Evolutionary conservation across 2,113 vertebrate genomes (phyloP).

Genomic region (Ibidorhyncha struthersii): DNA sequence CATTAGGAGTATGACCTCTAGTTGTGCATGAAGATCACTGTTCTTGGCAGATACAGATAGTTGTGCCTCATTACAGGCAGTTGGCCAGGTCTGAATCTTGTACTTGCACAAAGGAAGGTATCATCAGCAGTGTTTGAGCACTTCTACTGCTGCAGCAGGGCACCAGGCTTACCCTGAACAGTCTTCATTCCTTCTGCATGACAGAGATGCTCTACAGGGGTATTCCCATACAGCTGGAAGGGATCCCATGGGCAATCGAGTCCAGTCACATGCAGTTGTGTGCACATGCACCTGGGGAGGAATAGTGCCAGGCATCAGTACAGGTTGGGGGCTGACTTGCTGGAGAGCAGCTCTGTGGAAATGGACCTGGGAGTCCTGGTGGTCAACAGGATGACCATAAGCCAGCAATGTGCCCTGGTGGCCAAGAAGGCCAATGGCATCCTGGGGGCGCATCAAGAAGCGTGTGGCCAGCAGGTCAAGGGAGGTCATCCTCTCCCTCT

Average conservation of each 20-base stretch:
- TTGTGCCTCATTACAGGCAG: not conserved
- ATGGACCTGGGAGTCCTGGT: no score
- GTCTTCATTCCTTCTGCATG: not conserved
- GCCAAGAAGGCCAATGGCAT: no score
- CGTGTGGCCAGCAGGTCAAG: no score
- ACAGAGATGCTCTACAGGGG: not conserved
- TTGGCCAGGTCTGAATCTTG: not conserved
- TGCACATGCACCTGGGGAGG: no score
- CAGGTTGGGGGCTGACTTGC: no score
- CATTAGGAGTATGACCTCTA: not conserved
- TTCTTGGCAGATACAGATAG: not conserved
- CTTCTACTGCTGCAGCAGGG: not conserved
- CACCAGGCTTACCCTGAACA: not conserved
- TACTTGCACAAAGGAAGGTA: not conserved
- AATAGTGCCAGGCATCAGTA: no score
- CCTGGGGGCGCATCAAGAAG: no score
- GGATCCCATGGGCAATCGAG: fast-evolving
- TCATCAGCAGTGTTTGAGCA: not conserved
- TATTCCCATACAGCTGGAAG: not conserved
- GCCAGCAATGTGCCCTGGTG: no score
- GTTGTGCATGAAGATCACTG: not conserved
- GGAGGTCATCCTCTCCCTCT: no score
- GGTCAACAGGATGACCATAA: no score
- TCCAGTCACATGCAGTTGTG: not conserved
- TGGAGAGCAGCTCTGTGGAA: no score